These are phyloP conservation scores for Philereme vetulata DNA, from an alignment of 2,888 invertebrate genomes.

Conservation along the genomic window DNA sequence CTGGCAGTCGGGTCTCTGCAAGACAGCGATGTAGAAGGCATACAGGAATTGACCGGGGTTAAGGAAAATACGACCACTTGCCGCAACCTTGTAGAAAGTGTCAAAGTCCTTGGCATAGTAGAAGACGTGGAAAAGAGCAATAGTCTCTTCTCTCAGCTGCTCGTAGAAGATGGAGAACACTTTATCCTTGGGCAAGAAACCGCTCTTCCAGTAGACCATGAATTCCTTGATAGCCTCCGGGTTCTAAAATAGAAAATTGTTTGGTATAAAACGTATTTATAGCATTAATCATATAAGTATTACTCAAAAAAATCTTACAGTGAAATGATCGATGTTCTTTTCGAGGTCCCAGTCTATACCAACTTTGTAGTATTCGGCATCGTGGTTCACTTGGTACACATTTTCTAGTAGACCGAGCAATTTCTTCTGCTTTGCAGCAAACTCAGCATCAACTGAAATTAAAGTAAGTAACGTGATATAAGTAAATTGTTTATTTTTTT, in stretches of 20 bases:
- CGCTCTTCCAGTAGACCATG: slow-evolving; percentile 63
- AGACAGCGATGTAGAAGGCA: slow-evolving; percentile 82
- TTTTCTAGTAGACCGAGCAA: slow-evolving; percentile 74
- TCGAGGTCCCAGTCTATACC: slow-evolving; percentile 64
- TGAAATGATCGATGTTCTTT: slow-evolving; percentile 64
- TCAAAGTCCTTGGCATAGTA: slow-evolving; percentile 85
- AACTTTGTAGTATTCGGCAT: slow-evolving; percentile 65
- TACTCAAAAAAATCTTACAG: slow-evolving; percentile 52
- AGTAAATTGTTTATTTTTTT: too few relatives aligned
- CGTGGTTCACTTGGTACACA: slow-evolving; percentile 59
- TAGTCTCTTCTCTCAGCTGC: slow-evolving; percentile 73
- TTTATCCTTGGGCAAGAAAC: slow-evolving; percentile 74
- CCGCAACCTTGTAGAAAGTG: slow-evolving; percentile 84
- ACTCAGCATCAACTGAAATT: slow-evolving; percentile 48
- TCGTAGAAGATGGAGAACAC: slow-evolving; percentile 80
- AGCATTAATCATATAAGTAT: not conserved
- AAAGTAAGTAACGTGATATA: slow-evolving; percentile 6
- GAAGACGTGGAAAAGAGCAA: slow-evolving; percentile 82
- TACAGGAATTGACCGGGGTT: slow-evolving; percentile 87
- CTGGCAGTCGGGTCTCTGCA: slow-evolving; percentile 83
- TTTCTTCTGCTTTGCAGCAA: slow-evolving; percentile 64
- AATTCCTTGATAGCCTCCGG: slow-evolving; percentile 73
- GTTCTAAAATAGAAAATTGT: slow-evolving; percentile 52
- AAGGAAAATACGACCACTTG: slow-evolving; percentile 81
- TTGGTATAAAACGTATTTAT: not conserved